Conservation (phyloP, 2,113 vertebrate species). For the Saccopteryx bilineata region DNA sequence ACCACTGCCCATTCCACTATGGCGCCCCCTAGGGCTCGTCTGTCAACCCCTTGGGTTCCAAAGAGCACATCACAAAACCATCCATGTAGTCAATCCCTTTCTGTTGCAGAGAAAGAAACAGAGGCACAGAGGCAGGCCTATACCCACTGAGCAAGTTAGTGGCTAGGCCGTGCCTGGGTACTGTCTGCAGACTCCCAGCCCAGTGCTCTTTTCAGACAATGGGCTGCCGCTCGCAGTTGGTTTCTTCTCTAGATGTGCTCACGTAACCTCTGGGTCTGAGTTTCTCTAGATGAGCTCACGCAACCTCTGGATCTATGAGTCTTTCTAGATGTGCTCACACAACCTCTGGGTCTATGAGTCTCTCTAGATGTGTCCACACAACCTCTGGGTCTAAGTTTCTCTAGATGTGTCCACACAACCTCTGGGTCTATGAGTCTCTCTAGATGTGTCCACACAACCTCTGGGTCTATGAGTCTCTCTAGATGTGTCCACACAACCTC, state of each 20-base stretch:
- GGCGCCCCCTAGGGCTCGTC: not conserved
- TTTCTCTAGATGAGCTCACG: not conserved
- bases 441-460: not conserved
- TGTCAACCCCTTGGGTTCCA: not conserved
- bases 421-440: not conserved
- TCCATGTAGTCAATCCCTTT: not conserved
- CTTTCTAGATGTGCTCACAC: not conserved
- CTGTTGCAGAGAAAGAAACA: not conserved
- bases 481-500: not conserved
- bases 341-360: not conserved
- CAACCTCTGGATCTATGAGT: not conserved
- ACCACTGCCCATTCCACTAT: not conserved
- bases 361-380: not conserved
- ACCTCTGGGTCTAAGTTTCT: not conserved
- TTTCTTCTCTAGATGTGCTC: not conserved
- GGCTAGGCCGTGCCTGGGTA: not conserved
- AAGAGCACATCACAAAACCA: not conserved
- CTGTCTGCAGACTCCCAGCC: not conserved
- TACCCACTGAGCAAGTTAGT: not conserved
- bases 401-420: not conserved
- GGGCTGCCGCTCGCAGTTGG: accelerated
- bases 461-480: not conserved
- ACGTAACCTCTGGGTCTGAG: not conserved
- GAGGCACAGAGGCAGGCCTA: accelerated
- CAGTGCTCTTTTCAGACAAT: not conserved